Evolutionary conservation across 1,140 invertebrate species (phyloP).

Genomic region (Drosophila sulfurigaster): DNA sequence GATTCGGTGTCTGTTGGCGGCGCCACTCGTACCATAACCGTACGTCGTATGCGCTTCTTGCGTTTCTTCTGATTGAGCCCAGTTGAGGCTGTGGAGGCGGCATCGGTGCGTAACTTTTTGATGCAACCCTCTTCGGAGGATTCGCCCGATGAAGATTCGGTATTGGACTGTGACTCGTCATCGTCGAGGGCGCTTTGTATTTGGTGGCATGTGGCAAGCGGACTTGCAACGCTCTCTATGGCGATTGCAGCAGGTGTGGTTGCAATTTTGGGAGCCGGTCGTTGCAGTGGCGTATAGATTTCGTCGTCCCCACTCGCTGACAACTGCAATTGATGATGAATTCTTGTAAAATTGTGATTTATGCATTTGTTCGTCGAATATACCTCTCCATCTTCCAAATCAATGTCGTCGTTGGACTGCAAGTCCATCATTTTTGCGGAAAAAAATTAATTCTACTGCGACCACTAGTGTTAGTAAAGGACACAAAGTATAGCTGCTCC

Average conservation of each 20-base stretch:
- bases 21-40: constrained; percentile 85
- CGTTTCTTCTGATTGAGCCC: constrained; percentile 50
- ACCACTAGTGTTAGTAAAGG: constrained; percentile 48
- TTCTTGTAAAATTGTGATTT: neutral
- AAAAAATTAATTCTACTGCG: constrained; percentile 58
- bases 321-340: constrained; percentile 49
- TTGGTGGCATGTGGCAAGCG: constrained; percentile 65
- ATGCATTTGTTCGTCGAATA: constrained; percentile 13
- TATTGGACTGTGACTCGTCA: constrained; percentile 67
- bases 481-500: constrained; percentile 27
- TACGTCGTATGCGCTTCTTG: constrained; percentile 83
- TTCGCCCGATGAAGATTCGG: constrained; percentile 65
- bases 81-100: neutral
- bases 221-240: constrained; percentile 46
- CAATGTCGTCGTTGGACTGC: constrained; percentile 69
- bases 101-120: constrained; percentile 78
- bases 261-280: constrained; percentile 70
- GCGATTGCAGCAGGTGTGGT: constrained; percentile 32
- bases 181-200: constrained; percentile 69
- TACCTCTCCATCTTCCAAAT: constrained; percentile 85
- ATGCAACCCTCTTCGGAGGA: constrained; percentile 76
- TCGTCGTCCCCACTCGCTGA: constrained; percentile 71
- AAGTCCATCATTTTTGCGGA: constrained; percentile 72
- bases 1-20: constrained; percentile 81
- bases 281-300: constrained; percentile 85